A percentile compares a stretch with the other conserved stretches of the same genome.
phyloP scores from a whole-genome alignment of 2,113 vertebrate species.

The Protomyctophum bolini region DNA sequence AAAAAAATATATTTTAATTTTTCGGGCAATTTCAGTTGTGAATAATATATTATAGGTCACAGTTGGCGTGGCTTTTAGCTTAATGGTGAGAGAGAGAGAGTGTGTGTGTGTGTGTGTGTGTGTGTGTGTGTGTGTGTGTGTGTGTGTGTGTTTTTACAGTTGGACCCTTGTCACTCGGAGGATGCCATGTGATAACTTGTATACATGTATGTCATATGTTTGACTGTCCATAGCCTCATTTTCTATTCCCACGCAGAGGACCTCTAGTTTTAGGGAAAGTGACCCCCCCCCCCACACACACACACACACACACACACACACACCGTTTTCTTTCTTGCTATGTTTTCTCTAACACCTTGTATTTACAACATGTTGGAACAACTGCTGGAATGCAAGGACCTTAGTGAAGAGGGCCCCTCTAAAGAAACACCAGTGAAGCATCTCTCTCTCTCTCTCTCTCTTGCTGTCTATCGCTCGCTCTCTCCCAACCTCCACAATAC shows the following conservation, averaged over 20 bases:
- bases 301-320: too few species aligned
- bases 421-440: constrained; percentile 33
- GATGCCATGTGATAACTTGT: constrained; percentile 19
- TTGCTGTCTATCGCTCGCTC: neutral
- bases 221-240: neutral
- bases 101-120: neutral
- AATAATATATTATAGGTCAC: too few species aligned
- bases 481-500: neutral
- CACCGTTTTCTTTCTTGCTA: constrained; percentile 44
- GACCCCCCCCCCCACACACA: neutral
- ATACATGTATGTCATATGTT: constrained; percentile 40
- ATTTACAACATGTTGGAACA: constrained; percentile 91
- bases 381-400: constrained; percentile 90
- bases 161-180: constrained; percentile 40
- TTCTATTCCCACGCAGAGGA: neutral
- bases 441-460: neutral
- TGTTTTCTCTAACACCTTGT: constrained; percentile 75
- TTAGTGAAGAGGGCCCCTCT: constrained; percentile 47
- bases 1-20: too few species aligned
- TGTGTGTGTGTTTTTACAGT: constrained; percentile 33
- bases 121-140: neutral
- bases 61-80: neutral
- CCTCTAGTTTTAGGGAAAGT: constrained; percentile 35
- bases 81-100: neutral
- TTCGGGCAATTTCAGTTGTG: too few species aligned